A percentile compares a stretch with the other conserved stretches of the same genome.
Conservation (phyloP, 2,797 vertebrate genomes). For the Hozukius guyotensis region DNA sequence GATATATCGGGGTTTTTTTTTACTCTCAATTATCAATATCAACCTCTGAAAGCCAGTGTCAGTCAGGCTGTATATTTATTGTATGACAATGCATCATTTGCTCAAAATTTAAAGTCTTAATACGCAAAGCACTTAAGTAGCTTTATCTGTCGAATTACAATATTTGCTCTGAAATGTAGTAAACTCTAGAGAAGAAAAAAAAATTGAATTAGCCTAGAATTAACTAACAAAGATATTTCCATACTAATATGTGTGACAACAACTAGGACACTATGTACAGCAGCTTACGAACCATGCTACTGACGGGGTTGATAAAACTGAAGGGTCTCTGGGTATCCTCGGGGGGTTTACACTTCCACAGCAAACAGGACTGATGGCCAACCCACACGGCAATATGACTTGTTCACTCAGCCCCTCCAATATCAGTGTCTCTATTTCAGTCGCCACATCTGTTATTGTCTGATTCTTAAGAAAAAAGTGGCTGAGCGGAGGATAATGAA, state of each 20-base stretch:
- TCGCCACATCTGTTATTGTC: conserved; percentile 88
- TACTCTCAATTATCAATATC: neutral
- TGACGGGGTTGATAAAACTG: conserved; percentile 59
- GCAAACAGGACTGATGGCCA: conserved; percentile 77
- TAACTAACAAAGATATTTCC: neutral
- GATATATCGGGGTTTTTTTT: neutral
- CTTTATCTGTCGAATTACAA: neutral
- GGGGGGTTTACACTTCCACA: conserved; percentile 68
- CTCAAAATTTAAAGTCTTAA: neutral
- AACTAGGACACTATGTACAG: neutral
- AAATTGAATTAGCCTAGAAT: neutral
- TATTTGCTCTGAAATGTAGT: neutral
- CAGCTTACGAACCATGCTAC: neutral
- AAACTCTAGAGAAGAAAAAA: neutral
- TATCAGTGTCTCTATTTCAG: conserved; percentile 81
- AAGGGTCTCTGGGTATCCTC: conserved; percentile 61
- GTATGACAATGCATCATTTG: neutral
- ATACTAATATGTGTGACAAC: neutral
- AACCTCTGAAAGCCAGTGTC: neutral
- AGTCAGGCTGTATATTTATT: neutral
- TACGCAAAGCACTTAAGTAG: neutral
- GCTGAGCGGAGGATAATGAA: conserved; percentile 85
- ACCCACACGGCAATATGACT: conserved; percentile 77
- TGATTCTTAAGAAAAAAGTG: conserved; percentile 88
- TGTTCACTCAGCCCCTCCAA: conserved; percentile 81